Base-by-base conservation (phyloP, 2,797 vertebrate genomes). In the Melopsittacus undulatus region DNA sequence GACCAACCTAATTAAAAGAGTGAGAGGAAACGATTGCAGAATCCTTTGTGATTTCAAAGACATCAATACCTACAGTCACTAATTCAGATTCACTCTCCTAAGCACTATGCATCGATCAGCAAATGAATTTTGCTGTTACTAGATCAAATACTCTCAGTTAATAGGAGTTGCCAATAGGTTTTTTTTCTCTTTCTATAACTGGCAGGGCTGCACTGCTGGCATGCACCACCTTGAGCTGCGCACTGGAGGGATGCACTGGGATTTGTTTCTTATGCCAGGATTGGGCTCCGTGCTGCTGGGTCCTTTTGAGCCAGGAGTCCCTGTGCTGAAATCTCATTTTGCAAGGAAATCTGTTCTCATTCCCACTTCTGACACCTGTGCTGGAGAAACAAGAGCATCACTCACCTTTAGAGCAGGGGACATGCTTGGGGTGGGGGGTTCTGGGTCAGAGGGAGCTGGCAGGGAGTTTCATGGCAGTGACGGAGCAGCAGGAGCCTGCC, bases 321-420 rank as follows among this genome's bases (percentile, higher is more conserved):
- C 61, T 4, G 1, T 2, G 26, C 34, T 82, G 19, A 7, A 27
- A 15, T 2, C 18, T 16, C 8, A 5, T 23, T 14, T 56, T 11
- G 12, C 12, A 69, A 17, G 42, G 34, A 22, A 21, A 6, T 2
- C 24, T 0, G 1, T 36, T 57, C 16, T 21, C n/a, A 13, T n/a
- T 36, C 10, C 68, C 29, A 4, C 12, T 49, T 45, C 66, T n/a
- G 43, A 43, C 54, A 10, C 4, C 64, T 16, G 20, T 2, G 13
- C 10, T 5, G 2, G n/a, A 21, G 40, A 32, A 3, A 11, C 1
- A 15, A 27, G 21, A 40, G 17, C 6, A 0, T 23, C 3, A 2
- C 29, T n/a, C 0, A 2, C 18, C 49, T 57, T 29, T 14, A 18
- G 54, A 43, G 59, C 5, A 2, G 40, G 38, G 40, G 45, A 23